phyloP scores from a whole-genome alignment of 2,888 invertebrate genomes.

The Anagyrus pseudococci region DNA sequence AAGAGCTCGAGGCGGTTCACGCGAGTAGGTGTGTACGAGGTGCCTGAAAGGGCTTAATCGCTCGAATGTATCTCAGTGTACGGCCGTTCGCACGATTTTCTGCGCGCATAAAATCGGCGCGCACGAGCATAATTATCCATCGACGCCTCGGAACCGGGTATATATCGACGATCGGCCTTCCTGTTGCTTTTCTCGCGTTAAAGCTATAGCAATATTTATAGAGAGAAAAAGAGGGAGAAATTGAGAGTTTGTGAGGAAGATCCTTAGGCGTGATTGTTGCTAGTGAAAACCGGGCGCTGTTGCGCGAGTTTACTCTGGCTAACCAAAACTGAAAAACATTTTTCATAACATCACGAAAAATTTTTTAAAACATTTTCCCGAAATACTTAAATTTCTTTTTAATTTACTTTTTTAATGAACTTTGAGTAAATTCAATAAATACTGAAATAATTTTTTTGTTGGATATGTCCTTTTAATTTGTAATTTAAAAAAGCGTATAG shows the following conservation, averaged over 20 bases:
- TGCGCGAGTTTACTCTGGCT: not conserved
- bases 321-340: not conserved
- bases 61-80: conserved; percentile 22
- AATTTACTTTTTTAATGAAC: conserved; percentile 22
- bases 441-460: conserved; percentile 41
- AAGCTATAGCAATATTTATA: no score
- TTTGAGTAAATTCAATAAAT: conserved; percentile 41
- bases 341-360: not conserved
- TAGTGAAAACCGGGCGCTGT: no score
- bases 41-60: conserved; percentile 33
- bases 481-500: no score
- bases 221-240: no score
- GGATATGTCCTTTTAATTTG: no score
- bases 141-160: conserved; percentile 26
- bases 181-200: not conserved
- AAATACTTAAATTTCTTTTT: conserved; percentile 19
- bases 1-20: conserved; percentile 3
- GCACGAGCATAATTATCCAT: conserved; percentile 35
- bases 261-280: not conserved
- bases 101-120: conserved; percentile 17
- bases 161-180: conserved; percentile 23
- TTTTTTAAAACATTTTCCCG: not conserved
- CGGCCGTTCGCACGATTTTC: conserved; percentile 15
- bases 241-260: not conserved
- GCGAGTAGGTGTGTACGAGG: not conserved